Conservation (phyloP, 2,888 invertebrate species). For the Petrolisthes cinctipes region DNA sequence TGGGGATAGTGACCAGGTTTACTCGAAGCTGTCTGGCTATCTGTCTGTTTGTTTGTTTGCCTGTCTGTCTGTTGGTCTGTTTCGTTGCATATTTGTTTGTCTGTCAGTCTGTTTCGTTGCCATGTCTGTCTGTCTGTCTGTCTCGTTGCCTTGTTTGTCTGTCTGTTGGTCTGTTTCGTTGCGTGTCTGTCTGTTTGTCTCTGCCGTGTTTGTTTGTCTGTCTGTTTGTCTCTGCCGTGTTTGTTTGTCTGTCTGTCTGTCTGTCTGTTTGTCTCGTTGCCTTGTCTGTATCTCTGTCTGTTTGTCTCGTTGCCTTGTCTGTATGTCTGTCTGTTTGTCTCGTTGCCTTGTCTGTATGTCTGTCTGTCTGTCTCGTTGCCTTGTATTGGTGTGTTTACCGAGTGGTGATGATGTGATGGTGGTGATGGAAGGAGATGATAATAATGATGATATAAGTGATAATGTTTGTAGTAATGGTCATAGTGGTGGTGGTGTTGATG, state of each 20-base stretch:
- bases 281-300: background rate
- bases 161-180: background rate
- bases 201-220: background rate
- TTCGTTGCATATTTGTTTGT: background rate
- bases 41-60: background rate
- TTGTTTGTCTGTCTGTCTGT: background rate
- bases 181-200: too few species aligned
- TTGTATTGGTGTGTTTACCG: background rate
- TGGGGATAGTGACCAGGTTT: too few species aligned
- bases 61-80: too few species aligned
- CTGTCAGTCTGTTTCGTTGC: background rate
- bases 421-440: background rate
- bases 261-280: background rate
- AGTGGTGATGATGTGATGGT: background rate
- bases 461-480: background rate
- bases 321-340: too few species aligned
- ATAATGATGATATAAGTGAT: background rate
- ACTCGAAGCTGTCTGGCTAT: too few species aligned
- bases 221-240: background rate
- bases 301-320: too few species aligned
- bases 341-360: too few species aligned
- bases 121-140: too few species aligned
- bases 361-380: background rate
- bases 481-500: slow-evolving; percentile 11
- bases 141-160: too few species aligned